phyloP scores from a whole-genome alignment of 2,797 vertebrate species.

The Sebastes hopkinsi region DNA sequence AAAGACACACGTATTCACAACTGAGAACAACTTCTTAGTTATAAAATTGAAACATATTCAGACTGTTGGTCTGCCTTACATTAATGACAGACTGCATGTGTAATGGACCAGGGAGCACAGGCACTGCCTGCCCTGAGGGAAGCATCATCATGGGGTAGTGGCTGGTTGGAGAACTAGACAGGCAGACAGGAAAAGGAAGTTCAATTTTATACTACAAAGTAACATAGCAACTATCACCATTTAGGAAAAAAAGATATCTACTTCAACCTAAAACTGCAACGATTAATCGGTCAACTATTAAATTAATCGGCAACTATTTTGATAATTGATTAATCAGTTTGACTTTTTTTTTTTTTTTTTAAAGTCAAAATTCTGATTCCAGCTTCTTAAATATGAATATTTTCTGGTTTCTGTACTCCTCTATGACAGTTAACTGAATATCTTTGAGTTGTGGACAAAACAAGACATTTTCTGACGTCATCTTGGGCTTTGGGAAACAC shows the following conservation, averaged over 20 bases:
- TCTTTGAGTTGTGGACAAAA: no score
- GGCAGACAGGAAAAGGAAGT: not conserved
- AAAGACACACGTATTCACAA: conserved; percentile 37
- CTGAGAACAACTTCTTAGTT: not conserved
- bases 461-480: no score
- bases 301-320: no score
- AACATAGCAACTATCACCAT: not conserved
- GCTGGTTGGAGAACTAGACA: conserved; percentile 89
- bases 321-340: no score
- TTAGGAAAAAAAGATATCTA: not conserved
- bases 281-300: no score
- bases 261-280: not conserved
- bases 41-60: not conserved
- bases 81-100: conserved; percentile 98
- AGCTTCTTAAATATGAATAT: no score
- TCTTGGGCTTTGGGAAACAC: no score
- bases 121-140: conserved; percentile 91
- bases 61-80: conserved; percentile 77
- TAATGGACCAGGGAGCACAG: conserved; percentile 91
- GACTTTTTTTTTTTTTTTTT: no score
- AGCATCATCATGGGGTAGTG: conserved; percentile 96
- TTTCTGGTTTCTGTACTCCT: no score
- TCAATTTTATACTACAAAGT: not conserved
- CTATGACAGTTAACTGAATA: no score
- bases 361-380: no score